Percentiles rank a stretch among this genome's conserved stretches.
These are phyloP conservation scores for Liodrosophila aerea DNA, from an alignment of 2,888 invertebrate species.

Conservation along the genomic window DNA sequence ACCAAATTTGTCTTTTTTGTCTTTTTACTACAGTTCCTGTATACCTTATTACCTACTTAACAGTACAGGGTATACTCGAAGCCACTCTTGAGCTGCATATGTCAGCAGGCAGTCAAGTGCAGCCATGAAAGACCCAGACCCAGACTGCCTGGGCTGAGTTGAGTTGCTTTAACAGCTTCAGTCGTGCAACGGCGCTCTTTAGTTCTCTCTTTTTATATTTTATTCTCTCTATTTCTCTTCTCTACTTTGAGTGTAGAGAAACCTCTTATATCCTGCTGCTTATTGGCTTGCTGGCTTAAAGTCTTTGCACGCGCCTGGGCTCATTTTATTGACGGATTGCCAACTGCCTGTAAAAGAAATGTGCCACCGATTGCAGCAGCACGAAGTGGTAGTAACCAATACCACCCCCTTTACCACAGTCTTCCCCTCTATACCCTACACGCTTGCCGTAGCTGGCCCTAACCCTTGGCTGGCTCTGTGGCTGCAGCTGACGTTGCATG, in stretches of 20 bases:
- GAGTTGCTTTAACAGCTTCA: too few relatives aligned
- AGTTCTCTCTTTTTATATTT: too few relatives aligned
- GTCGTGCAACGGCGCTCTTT: too few relatives aligned
- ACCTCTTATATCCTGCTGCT: not conserved
- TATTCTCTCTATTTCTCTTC: not conserved
- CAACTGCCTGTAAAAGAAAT: conserved; percentile 47
- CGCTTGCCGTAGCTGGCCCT: conserved; percentile 11
- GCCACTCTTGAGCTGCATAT: conserved; percentile 20
- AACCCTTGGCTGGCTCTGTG: conserved; percentile 24
- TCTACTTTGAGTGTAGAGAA: too few relatives aligned
- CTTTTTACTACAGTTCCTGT: too few relatives aligned
- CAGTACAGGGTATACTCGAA: conserved; percentile 30
- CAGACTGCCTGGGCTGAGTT: too few relatives aligned
- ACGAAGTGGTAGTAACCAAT: too few relatives aligned
- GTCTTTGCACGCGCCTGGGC: conserved; percentile 56
- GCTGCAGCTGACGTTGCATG: conserved; percentile 60
- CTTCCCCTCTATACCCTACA: not conserved
- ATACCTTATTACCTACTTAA: too few relatives aligned
- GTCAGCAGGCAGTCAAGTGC: conserved; percentile 61
- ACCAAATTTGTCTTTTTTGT: too few relatives aligned
- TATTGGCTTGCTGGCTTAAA: conserved; percentile 47
- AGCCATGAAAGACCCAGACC: conserved; percentile 60
- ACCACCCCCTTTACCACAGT: not conserved
- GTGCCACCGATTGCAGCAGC: conserved; percentile 43
- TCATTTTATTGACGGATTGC: conserved; percentile 71